phyloP scores from a whole-genome alignment of 1,140 invertebrate genomes.

The Plectrocnemia conspersa region DNA sequence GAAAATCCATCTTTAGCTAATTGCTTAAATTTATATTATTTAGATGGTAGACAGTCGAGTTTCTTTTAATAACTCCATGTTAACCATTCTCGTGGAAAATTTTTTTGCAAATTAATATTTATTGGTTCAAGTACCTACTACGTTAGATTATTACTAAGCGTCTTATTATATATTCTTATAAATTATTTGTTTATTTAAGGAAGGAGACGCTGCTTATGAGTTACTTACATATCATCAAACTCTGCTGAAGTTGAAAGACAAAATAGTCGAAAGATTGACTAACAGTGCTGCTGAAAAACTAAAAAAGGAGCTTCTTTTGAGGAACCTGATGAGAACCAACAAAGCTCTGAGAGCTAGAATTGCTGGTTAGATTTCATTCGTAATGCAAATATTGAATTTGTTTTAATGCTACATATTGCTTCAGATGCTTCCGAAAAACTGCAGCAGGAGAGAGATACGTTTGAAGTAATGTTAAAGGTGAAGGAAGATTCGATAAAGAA shows the following conservation, averaged over 20 bases:
- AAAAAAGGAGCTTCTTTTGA: conserved; percentile 23
- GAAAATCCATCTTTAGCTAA: no score
- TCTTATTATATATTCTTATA: no score
- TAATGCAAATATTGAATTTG: conserved; percentile 3
- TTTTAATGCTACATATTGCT: conserved; percentile 12
- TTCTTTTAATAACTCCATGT: no score
- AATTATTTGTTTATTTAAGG: no score
- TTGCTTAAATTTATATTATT: no score
- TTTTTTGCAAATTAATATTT: no score
- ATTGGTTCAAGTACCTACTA: no score
- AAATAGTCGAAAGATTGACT: conserved; percentile 25
- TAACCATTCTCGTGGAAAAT: no score
- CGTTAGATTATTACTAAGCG: no score
- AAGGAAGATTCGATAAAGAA: conserved; percentile 43
- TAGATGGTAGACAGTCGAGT: no score
- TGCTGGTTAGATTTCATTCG: conserved; percentile 11
- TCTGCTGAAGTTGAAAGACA: conserved; percentile 17
- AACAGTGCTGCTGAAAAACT: conserved; percentile 29
- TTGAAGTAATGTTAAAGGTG: conserved; percentile 40
- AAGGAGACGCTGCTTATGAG: no score
- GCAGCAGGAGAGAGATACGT: conserved; percentile 41
- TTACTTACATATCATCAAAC: conserved; percentile 1
- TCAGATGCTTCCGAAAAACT: conserved; percentile 42
- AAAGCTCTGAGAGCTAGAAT: conserved; percentile 27
- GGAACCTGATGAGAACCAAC: conserved; percentile 27